phyloP scores from a whole-genome alignment of 2,888 invertebrate genomes.

The Lottia gigantea region DNA sequence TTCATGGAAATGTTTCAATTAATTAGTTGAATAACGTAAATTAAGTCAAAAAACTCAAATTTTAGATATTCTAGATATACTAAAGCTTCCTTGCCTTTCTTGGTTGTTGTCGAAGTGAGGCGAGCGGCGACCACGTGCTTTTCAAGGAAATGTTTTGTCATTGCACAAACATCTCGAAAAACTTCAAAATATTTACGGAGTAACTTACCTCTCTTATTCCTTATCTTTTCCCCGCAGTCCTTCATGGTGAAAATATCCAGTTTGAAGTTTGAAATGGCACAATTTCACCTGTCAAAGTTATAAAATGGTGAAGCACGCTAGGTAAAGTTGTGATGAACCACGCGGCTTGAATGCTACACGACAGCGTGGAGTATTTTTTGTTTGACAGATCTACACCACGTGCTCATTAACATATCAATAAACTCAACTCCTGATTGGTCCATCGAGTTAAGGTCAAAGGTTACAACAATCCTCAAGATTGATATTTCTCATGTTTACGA shows the following conservation, averaged over 20 bases:
- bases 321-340: constrained; percentile 25
- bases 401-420: constrained; percentile 36
- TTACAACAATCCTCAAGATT: constrained; percentile 15
- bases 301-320: background rate
- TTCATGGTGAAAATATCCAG: constrained; percentile 12
- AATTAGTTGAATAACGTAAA: no score
- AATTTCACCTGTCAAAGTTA: constrained; percentile 11
- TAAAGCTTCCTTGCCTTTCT: no score
- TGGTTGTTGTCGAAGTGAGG: background rate
- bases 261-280: constrained; percentile 12
- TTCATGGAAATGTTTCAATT: no score
- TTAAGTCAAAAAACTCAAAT: no score
- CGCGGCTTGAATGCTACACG: constrained; percentile 36
- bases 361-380: constrained; percentile 35
- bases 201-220: constrained; percentile 46
- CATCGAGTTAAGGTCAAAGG: constrained; percentile 16
- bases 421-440: constrained; percentile 20
- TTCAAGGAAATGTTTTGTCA: background rate
- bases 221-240: constrained; percentile 31
- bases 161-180: no score
- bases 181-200: no score
- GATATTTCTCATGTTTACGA: constrained; percentile 17
- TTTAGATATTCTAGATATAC: no score
- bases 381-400: constrained; percentile 54
- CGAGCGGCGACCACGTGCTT: constrained; percentile 33